Evolutionary conservation across 2,888 invertebrate genomes (phyloP).

Genomic region (Perizoma flavofasciatum): DNA sequence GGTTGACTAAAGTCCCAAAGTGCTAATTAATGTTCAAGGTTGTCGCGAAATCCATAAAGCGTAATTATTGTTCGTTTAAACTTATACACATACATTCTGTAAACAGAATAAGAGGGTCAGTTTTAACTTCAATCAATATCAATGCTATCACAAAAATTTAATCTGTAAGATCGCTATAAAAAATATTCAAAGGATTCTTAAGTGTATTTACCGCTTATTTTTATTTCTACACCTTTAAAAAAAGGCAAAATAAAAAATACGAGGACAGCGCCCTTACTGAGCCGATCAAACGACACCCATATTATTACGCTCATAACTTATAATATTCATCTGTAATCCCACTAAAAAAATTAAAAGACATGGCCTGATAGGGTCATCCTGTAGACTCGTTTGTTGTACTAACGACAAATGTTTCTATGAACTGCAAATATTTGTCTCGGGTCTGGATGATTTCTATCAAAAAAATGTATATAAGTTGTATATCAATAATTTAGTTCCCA

Average conservation of each 20-base stretch:
- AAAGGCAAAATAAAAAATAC: no score
- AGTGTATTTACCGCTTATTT: conserved; percentile 5
- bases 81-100: conserved; percentile 1
- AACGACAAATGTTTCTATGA: no score
- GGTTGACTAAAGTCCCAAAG: conserved; percentile 5
- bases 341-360: no score
- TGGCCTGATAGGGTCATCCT: no score
- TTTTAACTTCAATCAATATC: conserved; percentile 12
- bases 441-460: no score
- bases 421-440: no score
- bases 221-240: conserved; percentile 5
- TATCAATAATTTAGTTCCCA: no score
- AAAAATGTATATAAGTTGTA: no score
- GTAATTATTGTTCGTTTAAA: conserved; percentile 15
- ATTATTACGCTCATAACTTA: conserved; percentile 26
- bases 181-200: conserved; percentile 12
- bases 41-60: conserved; percentile 49
- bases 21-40: conserved; percentile 54
- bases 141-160: conserved; percentile 7
- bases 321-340: no score
- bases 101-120: conserved; percentile 23
- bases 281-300: conserved; percentile 19
- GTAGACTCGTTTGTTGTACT: no score
- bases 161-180: conserved; percentile 6
- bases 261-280: conserved; percentile 24